phyloP scores from a whole-genome alignment of 2,888 invertebrate genomes.

The Perizoma flavofasciatum region DNA sequence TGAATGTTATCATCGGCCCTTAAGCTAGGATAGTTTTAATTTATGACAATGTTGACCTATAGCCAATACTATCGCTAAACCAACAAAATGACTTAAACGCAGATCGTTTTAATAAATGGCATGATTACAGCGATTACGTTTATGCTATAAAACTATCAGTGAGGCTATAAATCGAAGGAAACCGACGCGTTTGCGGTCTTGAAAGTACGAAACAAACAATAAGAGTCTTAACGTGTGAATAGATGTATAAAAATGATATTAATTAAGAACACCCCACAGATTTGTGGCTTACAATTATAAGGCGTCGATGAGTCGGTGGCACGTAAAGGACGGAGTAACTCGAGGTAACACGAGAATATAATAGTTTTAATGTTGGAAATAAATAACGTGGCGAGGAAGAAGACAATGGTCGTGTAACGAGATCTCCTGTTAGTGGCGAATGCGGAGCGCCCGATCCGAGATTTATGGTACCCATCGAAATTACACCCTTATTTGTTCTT shows the following conservation, averaged over 20 bases:
- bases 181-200: conserved; percentile 61
- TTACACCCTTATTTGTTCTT: conserved; percentile 69
- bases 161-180: conserved; percentile 67
- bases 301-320: conserved; percentile 67
- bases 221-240: conserved; percentile 67
- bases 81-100: conserved; percentile 26
- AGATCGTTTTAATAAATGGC: conserved; percentile 60
- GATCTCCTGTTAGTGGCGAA: conserved; percentile 76
- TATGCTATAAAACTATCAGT: conserved; percentile 68
- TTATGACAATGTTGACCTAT: conserved; percentile 32
- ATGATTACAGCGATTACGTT: conserved; percentile 64
- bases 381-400: conserved; percentile 72
- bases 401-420: conserved; percentile 79
- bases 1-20: conserved; percentile 25
- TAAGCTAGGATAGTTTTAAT: conserved; percentile 30
- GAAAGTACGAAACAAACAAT: conserved; percentile 60
- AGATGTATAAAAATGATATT: conserved; percentile 67
- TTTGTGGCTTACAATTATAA: conserved; percentile 62
- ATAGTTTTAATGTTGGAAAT: conserved; percentile 78
- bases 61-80: conserved; percentile 24
- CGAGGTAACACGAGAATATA: conserved; percentile 68
- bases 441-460: conserved; percentile 63
- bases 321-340: conserved; percentile 49
- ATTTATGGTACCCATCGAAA: conserved; percentile 76
- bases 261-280: conserved; percentile 63